Evolutionary conservation across 2,113 vertebrate species (phyloP), one percentile per base, ranked within the genome.

Genomic region (Prochilodus magdalenae): DNA sequence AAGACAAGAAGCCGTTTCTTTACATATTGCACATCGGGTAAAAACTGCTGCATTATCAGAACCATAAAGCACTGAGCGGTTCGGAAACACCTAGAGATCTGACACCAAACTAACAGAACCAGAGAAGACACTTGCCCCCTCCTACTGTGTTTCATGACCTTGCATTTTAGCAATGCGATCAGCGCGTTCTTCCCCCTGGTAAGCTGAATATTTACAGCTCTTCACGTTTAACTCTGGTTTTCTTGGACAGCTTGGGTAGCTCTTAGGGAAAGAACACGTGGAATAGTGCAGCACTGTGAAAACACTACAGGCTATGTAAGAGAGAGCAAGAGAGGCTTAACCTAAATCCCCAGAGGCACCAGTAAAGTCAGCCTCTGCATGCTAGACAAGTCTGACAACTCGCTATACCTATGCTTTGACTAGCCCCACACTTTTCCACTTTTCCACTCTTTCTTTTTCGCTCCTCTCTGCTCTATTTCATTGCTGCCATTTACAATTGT

Each of bases 331-430:
- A 65, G 71, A 86, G 80, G 79, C 84, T 83, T 83, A 63, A 79
- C 83, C 83, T 82, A 85, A 77, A 83, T 67, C 86, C 79, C 62
- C 26, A 81, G 72, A 74, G 81, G 73, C 65, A 86, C 69, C 75
- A 75, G 86, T 79, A 79, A 77, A 86, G 86, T 87, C 88, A 49
- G 83, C 85, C 85, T 83, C 80, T 86, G 79, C 83, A 82, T 53
- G 26, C 8, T 60, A 89, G 75, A 89, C 81, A 81, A 80, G 78
- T 82, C 49, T 84, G 83, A 86, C 85, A 87, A 65, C 69, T 73
- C 27, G 11, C 84, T 84, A 53, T 79, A 82, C 81, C 83, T 18
- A 51, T 59, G 33, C 59, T 60, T 62, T 79, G 70, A 63, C 73
- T 70, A 71, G 77, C 74, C 75, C 73, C 24, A 26, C 65, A 51